Conservation (phyloP, 1,140 invertebrate species). For the Drosophila nannoptera region DNA sequence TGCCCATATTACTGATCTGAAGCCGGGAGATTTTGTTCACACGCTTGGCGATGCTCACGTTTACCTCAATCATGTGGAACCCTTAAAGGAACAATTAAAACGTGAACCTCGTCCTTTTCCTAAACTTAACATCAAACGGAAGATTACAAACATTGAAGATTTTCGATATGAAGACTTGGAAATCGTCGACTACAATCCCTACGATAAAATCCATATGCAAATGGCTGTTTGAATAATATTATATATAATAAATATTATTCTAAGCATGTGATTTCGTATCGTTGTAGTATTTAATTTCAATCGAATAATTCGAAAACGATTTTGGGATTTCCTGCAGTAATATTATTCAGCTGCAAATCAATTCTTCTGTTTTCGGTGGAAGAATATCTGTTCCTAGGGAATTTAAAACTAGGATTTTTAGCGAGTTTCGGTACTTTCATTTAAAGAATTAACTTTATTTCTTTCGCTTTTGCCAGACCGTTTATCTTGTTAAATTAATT, state of each 20-base stretch:
- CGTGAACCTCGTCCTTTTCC: conserved; percentile 92
- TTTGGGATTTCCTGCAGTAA: too few species aligned
- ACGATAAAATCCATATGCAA: conserved; percentile 95
- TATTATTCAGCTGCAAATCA: too few species aligned
- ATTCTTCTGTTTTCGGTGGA: too few species aligned
- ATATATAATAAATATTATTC: neutral
- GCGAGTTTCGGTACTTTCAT: conserved; percentile 58
- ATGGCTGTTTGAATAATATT: conserved; percentile 91
- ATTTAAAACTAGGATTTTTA: conserved; percentile 46
- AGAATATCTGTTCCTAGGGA: too few species aligned
- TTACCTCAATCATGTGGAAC: conserved; percentile 94
- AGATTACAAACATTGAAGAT: conserved; percentile 90
- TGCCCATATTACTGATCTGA: conserved; percentile 93
- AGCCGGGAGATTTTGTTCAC: conserved; percentile 98
- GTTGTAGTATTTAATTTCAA: too few species aligned
- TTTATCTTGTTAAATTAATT: conserved; percentile 45
- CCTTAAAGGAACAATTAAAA: conserved; percentile 90
- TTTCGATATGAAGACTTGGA: conserved; percentile 95
- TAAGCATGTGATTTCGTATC: too few species aligned
- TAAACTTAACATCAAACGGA: conserved; percentile 85
- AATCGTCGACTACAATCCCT: conserved; percentile 92
- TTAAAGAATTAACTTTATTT: conserved; percentile 69
- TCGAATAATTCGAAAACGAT: too few species aligned
- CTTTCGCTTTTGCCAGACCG: conserved; percentile 65
- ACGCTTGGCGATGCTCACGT: conserved; percentile 98